A percentile compares a stretch with the other conserved stretches of the same genome.
Evolutionary conservation across 2,888 invertebrate species (phyloP).

Genomic region (Spialia ferax): DNA sequence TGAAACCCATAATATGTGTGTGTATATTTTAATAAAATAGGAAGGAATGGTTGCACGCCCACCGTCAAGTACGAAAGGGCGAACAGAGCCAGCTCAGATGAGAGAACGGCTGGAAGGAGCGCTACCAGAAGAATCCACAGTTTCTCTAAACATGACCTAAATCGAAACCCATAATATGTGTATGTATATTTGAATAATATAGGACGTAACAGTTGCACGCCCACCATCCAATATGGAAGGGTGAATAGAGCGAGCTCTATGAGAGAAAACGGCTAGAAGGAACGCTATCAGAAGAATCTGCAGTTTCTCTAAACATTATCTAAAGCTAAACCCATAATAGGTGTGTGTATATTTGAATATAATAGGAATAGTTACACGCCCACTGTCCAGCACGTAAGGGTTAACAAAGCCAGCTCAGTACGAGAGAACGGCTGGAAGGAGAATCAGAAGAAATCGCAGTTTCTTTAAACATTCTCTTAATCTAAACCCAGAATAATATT

Average conservation of each 20-base stretch:
- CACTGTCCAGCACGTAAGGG: conserved; percentile 59
- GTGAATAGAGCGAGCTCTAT: conserved; percentile 50
- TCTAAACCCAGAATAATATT: conserved; percentile 41
- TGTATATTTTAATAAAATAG: too few relatives aligned
- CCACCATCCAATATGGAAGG: conserved; percentile 60
- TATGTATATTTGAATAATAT: too few relatives aligned
- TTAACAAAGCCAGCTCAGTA: conserved; percentile 52
- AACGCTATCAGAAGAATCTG: conserved; percentile 56
- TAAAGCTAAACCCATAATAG: too few relatives aligned
- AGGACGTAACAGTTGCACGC: conserved; percentile 49
- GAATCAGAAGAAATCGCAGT: conserved; percentile 51
- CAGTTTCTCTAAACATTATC: not conserved
- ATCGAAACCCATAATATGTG: too few relatives aligned
- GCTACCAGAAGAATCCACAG: conserved; percentile 53
- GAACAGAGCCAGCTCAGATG: conserved; percentile 50
- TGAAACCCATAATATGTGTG: too few relatives aligned
- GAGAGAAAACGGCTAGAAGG: conserved; percentile 63
- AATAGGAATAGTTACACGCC: conserved; percentile 50
- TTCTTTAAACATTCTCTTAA: not conserved
- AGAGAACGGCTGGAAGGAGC: conserved; percentile 65
- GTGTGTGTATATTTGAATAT: too few relatives aligned
- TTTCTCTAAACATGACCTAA: not conserved
- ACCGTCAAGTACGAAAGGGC: conserved; percentile 61
- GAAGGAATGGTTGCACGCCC: conserved; percentile 49
- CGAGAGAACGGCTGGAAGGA: conserved; percentile 65